These are phyloP conservation scores for Steinernema scapterisci DNA, from an alignment of 2,888 invertebrate species.

Conservation along the genomic window DNA sequence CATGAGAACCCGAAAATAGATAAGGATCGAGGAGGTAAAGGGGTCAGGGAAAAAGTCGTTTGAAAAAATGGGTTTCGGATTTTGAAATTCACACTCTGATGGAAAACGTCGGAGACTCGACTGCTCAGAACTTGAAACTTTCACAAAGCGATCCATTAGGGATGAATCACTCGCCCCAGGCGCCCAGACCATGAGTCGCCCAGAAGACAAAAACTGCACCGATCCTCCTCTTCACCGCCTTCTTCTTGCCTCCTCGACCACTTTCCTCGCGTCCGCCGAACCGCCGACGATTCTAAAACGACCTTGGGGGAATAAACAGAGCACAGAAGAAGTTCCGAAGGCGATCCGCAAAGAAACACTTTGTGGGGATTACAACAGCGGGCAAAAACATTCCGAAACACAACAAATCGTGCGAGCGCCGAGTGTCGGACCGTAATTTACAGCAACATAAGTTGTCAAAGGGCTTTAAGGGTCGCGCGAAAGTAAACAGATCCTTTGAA, in stretches of 20 bases:
- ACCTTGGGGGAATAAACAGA: conserved; percentile 23
- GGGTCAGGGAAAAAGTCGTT: no score
- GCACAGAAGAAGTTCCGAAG: conserved; percentile 17
- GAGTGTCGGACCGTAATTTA: neutral
- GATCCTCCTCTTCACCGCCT: neutral
- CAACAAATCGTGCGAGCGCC: neutral
- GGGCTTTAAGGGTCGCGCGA: conserved; percentile 10
- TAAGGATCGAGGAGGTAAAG: no score
- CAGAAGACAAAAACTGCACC: neutral
- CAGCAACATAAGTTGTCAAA: neutral
- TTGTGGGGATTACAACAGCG: conserved; percentile 16
- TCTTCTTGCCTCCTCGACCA: no score
- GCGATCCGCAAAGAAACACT: neutral
- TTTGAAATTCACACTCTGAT: no score
- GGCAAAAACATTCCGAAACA: conserved; percentile 11
- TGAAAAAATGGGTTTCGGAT: no score
- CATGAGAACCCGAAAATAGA: no score
- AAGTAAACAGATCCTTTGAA: conserved; percentile 1
- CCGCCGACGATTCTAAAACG: neutral
- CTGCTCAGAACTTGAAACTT: no score
- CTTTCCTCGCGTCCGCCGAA: no score
- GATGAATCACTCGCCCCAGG: no score
- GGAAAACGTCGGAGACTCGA: no score
- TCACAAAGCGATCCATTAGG: no score
- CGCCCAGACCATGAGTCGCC: conserved; percentile 5